These are phyloP conservation scores for Zapus hudsonius DNA, from an alignment of 2,113 vertebrate genomes.

Conservation along the genomic window DNA sequence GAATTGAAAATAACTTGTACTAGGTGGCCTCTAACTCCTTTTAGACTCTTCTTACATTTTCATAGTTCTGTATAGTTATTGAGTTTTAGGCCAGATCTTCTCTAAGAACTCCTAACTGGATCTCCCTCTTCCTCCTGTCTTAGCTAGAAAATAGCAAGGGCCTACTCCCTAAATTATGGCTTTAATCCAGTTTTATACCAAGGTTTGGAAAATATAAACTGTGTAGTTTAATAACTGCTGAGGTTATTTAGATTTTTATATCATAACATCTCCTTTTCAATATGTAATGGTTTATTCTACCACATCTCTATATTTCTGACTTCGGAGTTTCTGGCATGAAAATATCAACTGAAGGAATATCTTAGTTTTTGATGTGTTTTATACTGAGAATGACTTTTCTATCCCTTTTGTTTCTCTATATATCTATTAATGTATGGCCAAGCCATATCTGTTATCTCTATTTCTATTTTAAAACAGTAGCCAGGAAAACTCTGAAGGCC, in stretches of 20 bases:
- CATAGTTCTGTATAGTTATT: not conserved
- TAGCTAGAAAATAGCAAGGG: not conserved
- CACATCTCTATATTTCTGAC: not conserved
- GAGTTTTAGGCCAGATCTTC: not conserved
- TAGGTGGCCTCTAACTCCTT: not conserved
- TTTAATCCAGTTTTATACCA: not conserved
- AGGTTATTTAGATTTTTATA: not conserved
- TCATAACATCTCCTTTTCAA: not conserved
- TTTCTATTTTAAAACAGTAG: not conserved
- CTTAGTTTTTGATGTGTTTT: not conserved
- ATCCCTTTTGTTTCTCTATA: not conserved
- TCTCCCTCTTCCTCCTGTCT: not conserved
- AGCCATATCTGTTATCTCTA: not conserved
- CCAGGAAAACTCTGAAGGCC: not conserved
- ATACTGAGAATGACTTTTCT: not conserved
- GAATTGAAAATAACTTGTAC: not conserved
- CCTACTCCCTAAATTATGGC: not conserved
- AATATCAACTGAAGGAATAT: not conserved
- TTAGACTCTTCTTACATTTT: not conserved
- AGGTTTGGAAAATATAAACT: not conserved
- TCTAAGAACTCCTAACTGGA: not conserved
- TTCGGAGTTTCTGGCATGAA: not conserved
- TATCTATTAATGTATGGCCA: not conserved
- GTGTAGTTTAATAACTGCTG: not conserved
- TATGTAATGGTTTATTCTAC: not conserved